A percentile compares a stretch with the other conserved stretches of the same genome.
Evolutionary conservation across 2,113 vertebrate species (phyloP).

Genomic region (Seriola dumerili): DNA sequence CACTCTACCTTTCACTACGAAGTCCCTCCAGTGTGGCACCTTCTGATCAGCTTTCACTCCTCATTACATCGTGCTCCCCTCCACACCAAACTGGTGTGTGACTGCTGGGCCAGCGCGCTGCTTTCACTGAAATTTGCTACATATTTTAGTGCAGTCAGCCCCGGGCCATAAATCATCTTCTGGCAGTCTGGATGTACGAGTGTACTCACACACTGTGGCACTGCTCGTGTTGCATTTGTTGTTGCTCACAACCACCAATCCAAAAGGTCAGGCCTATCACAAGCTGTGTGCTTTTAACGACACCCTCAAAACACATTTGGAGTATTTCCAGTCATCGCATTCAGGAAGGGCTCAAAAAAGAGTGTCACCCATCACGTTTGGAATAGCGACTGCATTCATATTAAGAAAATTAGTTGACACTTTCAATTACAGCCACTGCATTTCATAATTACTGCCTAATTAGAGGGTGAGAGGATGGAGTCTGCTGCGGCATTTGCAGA

Average conservation of each 20-base stretch:
- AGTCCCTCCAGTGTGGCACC: background rate
- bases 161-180: constrained; percentile 51
- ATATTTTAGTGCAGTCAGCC: constrained; percentile 43
- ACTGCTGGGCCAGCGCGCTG: background rate
- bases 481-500: constrained; percentile 14
- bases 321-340: constrained; percentile 21
- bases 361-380: constrained; percentile 20
- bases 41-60: constrained; percentile 40
- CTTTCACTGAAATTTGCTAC: constrained; percentile 40
- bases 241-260: constrained; percentile 12
- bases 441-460: constrained; percentile 57
- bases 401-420: constrained; percentile 48
- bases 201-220: constrained; percentile 9
- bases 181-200: constrained; percentile 36
- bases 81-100: background rate
- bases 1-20: background rate
- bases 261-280: constrained; percentile 46
- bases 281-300: constrained; percentile 11
- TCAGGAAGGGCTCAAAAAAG: constrained; percentile 9
- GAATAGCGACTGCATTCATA: constrained; percentile 14
- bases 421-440: constrained; percentile 51
- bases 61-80: background rate
- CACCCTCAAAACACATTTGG: constrained; percentile 5
- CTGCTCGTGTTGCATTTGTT: constrained; percentile 24
- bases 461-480: constrained; percentile 37